Evolutionary conservation across 2,113 vertebrate species (phyloP).

Genomic region (Syngnathus scovelli): DNA sequence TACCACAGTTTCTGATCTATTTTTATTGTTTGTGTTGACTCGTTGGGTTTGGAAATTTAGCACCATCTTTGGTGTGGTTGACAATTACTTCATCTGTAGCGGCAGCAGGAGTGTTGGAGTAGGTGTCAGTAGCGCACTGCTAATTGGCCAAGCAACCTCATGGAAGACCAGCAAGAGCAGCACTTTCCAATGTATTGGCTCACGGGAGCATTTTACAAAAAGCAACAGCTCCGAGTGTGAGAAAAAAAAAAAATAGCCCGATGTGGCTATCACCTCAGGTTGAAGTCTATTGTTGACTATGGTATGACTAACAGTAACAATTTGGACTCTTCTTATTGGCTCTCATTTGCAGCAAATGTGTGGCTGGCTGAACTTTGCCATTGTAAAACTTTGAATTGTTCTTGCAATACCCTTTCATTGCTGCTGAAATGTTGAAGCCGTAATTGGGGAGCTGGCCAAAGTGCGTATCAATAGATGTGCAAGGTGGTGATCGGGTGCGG

Average conservation of each 20-base stretch:
- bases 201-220: constrained; percentile 33
- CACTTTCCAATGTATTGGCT: constrained; percentile 28
- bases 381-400: not conserved
- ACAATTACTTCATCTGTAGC: constrained; percentile 39
- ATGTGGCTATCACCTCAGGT: constrained; percentile 27
- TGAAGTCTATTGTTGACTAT: constrained; percentile 25
- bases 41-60: constrained; percentile 19
- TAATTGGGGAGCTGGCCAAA: not conserved
- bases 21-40: constrained; percentile 5
- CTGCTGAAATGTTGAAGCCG: not conserved
- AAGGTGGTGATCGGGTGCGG: not conserved
- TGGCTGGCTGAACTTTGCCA: not conserved
- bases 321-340: constrained; percentile 33
- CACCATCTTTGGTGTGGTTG: constrained; percentile 18
- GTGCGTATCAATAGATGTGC: not conserved
- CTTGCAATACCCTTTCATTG: not conserved
- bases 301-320: constrained; percentile 32
- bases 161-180: constrained; percentile 11
- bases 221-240: constrained; percentile 16
- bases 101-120: constrained; percentile 19
- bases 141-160: constrained; percentile 25
- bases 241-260: not conserved
- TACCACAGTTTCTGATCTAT: not conserved
- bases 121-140: constrained; percentile 20
- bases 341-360: constrained; percentile 15